phyloP scores from a whole-genome alignment of 53 echinoderm and acorn worm species.

The Luidia sarsii region DNA sequence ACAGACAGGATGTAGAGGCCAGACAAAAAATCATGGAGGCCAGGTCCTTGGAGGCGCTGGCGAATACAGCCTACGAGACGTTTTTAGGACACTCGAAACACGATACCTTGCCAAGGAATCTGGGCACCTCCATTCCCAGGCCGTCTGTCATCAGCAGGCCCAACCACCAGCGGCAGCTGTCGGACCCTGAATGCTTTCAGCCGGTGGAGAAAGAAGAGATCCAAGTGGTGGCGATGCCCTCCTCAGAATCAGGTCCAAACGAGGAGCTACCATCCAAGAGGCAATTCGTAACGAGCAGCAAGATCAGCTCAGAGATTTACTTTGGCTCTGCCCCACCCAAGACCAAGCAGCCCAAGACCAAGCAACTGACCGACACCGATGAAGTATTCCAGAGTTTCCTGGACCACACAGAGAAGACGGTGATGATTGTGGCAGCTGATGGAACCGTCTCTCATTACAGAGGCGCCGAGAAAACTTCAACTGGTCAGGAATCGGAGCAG shows the following conservation, averaged over 20 bases:
- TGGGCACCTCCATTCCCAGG: constrained; percentile 48
- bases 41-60: constrained; percentile 28
- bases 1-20: constrained; percentile 15
- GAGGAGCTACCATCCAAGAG: constrained; percentile 22
- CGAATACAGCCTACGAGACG: constrained; percentile 39
- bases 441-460: constrained; percentile 50
- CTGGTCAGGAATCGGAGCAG: too few relatives aligned
- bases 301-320: constrained; percentile 64
- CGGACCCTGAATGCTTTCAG: constrained; percentile 69
- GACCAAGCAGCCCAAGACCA: background rate
- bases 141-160: constrained; percentile 55
- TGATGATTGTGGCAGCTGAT: constrained; percentile 49
- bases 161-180: constrained; percentile 59
- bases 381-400: background rate
- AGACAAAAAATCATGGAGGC: constrained; percentile 24
- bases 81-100: constrained; percentile 49
- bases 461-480: background rate
- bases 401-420: constrained; percentile 31
- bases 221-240: constrained; percentile 39
- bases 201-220: constrained; percentile 57
- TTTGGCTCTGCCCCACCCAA: constrained; percentile 18
- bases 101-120: constrained; percentile 69
- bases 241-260: background rate
- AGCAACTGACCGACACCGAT: constrained; percentile 1
- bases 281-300: constrained; percentile 44